phyloP scores from a whole-genome alignment of 2,113 vertebrate species.

The Semnopithecus entellus region DNA sequence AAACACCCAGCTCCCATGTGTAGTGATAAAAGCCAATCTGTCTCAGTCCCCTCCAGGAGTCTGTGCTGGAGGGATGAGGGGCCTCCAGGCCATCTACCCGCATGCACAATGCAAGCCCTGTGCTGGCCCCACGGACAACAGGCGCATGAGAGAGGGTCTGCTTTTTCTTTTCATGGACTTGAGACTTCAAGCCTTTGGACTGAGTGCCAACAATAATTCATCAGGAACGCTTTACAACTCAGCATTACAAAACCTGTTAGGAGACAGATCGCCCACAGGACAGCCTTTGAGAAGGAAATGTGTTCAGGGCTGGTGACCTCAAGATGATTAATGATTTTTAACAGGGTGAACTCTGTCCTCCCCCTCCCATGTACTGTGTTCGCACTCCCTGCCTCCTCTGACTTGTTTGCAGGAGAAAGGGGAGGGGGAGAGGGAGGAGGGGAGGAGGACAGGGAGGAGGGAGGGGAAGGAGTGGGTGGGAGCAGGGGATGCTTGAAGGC shows the following conservation, averaged over 20 bases:
- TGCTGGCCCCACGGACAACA: constrained; percentile 80
- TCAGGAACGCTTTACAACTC: constrained; percentile 85
- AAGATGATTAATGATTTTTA: constrained; percentile 88
- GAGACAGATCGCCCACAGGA: constrained; percentile 84
- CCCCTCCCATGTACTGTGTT: constrained; percentile 66
- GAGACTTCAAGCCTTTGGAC: constrained; percentile 85
- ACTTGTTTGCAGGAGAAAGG: constrained; percentile 37
- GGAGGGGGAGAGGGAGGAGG: neutral
- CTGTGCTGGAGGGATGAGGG: constrained; percentile 43
- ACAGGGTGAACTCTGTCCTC: constrained; percentile 82
- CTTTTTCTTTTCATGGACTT: constrained; percentile 85
- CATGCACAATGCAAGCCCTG: constrained; percentile 77
- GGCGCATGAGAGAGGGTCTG: constrained; percentile 83
- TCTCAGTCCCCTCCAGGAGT: neutral
- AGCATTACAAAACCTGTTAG: constrained; percentile 83
- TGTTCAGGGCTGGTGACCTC: constrained; percentile 82
- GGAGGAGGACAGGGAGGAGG: neutral
- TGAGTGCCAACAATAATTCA: constrained; percentile 87
- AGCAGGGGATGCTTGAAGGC: neutral
- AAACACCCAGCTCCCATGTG: neutral
- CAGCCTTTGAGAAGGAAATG: constrained; percentile 81
- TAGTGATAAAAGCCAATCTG: neutral
- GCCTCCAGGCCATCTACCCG: constrained; percentile 71
- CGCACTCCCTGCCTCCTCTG: constrained; percentile 48
- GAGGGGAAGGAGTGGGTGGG: neutral